Evolutionary conservation across 2,888 invertebrate genomes (phyloP).

Genomic region (Drosophila nr. medialis): DNA sequence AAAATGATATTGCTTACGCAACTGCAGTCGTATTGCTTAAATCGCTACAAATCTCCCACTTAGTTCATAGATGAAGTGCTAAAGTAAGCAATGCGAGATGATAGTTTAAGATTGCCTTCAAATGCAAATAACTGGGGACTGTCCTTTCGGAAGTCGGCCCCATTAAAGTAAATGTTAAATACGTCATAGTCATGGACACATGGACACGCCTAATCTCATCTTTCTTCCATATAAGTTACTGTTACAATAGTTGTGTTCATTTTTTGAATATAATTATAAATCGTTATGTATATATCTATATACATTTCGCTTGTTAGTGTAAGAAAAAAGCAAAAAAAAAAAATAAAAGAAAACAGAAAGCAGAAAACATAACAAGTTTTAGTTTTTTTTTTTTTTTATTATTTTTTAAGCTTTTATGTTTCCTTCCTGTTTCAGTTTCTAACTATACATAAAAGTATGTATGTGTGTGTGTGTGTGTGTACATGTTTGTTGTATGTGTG

Average conservation of each 20-base stretch:
- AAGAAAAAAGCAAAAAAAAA: conserved; percentile 12
- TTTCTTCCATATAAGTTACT: conserved; percentile 1
- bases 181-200: background rate
- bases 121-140: background rate
- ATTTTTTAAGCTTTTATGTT: conserved; percentile 43
- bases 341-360: conserved; percentile 19
- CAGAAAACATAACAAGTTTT: conserved; percentile 49
- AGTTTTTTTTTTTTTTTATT: conserved; percentile 14
- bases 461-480: conserved; percentile 16
- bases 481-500: conserved; percentile 1
- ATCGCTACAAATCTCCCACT: background rate
- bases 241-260: conserved; percentile 23
- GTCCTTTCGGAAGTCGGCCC: background rate
- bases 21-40: background rate
- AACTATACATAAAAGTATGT: conserved; percentile 29
- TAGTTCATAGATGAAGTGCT: background rate
- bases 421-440: conserved; percentile 26
- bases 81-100: background rate
- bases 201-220: too few species aligned
- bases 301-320: too few species aligned
- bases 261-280: conserved; percentile 37
- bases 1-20: background rate
- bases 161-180: background rate
- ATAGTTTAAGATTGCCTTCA: background rate
- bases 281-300: conserved; percentile 11